A percentile compares a stretch with the other conserved stretches of the same genome.
phyloP scores from a whole-genome alignment of 2,113 vertebrate species.

The Seriola aureovittata region DNA sequence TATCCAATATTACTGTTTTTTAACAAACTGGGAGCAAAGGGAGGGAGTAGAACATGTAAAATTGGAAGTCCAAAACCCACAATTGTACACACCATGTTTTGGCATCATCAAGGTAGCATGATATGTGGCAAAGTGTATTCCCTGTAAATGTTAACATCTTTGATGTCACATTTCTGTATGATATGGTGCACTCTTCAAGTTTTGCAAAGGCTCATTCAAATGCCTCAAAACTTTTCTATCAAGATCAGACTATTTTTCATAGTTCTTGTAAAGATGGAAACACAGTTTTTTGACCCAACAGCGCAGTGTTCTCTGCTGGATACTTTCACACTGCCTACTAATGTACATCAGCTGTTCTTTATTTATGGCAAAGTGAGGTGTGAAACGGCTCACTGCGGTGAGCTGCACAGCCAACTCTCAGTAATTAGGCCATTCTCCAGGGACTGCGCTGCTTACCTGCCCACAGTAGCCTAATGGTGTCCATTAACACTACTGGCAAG shows the following conservation, averaged over 20 bases:
- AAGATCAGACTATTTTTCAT: not conserved
- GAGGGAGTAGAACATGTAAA: too few relatives aligned
- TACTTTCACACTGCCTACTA: conserved; percentile 5
- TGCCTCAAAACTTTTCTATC: not conserved
- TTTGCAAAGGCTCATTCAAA: not conserved
- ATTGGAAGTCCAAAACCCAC: too few relatives aligned
- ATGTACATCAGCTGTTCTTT: conserved; percentile 41
- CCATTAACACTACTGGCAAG: conserved; percentile 63
- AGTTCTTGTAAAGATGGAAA: not conserved
- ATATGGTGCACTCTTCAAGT: not conserved
- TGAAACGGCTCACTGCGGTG: conserved; percentile 27
- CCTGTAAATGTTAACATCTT: too few relatives aligned
- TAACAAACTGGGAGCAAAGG: too few relatives aligned
- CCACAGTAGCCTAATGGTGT: conserved; percentile 59
- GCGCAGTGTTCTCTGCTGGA: conserved; percentile 3
- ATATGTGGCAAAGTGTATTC: too few relatives aligned
- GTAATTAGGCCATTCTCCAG: conserved; percentile 52
- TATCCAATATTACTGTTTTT: too few relatives aligned
- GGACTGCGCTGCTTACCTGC: conserved; percentile 55
- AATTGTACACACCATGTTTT: too few relatives aligned
- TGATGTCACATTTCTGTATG: not conserved
- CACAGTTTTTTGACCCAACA: not conserved
- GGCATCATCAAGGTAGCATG: too few relatives aligned
- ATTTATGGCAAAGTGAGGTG: conserved; percentile 50
- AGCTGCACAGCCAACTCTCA: conserved; percentile 31